Conservation (phyloP, 2,113 vertebrate species). For the Gorsachius goisagi region DNA sequence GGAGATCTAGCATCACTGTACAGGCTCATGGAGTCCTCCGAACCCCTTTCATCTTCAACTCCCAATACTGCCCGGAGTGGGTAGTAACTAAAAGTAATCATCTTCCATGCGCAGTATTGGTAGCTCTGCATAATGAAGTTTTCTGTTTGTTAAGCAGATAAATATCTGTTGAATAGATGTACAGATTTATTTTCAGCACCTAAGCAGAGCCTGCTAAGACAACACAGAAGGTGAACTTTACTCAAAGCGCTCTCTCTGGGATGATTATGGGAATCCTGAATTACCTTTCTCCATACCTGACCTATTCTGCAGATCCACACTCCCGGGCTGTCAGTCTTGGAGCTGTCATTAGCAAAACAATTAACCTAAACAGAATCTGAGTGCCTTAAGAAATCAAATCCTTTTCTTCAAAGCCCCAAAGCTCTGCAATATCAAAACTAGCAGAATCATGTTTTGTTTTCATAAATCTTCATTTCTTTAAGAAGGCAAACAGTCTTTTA, state of each 20-base stretch:
- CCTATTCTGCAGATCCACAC: not conserved
- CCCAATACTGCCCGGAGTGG: not conserved
- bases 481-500: not conserved
- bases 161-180: not conserved
- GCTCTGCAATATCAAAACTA: not conserved
- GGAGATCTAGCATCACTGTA: not conserved
- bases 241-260: not conserved
- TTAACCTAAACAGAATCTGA: not conserved
- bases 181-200: not conserved
- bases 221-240: not conserved
- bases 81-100: not conserved
- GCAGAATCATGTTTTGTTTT: not conserved
- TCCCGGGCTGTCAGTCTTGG: not conserved
- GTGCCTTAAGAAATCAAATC: not conserved
- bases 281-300: not conserved
- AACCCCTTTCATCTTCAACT: not conserved
- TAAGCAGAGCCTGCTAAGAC: not conserved
- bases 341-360: not conserved
- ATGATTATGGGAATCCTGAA: not conserved
- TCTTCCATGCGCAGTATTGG: rapidly evolving
- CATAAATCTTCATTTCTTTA: not conserved
- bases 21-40: not conserved
- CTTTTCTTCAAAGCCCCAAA: not conserved
- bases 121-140: not conserved
- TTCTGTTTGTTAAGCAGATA: not conserved